Evolutionary conservation across 1,140 invertebrate species (phyloP), one percentile per base, ranked within the genome.

Genomic region (Oncopodura yosiiana): DNA sequence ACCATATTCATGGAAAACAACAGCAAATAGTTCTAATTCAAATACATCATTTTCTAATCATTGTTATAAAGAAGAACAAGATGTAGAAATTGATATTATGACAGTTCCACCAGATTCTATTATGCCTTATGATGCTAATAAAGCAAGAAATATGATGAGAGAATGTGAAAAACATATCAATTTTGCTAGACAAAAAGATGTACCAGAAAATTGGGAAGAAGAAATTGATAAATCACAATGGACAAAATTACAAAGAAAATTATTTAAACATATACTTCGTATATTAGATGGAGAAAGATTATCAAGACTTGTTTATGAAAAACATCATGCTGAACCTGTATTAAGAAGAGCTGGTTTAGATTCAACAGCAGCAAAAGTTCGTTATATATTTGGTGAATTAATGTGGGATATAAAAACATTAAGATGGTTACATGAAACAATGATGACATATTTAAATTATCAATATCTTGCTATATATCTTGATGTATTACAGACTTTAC

Each of bases 401-500:
- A 69, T 71, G 6, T 86, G 86, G 85, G 81, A 89, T 61, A 66
- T 75, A 8, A 78, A 78, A 41, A 67, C 86, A 12, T 75, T 78
- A 3, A 82, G 87, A 57, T 92, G 88, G 88, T 69, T 92, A 30
- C 87, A 92, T 66, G 70, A 73, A 38, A 68, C 83, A 9, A 67
- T 92, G 4, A 73, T 87, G 50, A 84, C 89, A 38, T 71, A 81
- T 64, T 69, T 88, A 9, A 70, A 68, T 58, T 70, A 76, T 8
- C 71, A 76, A n/a, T 81, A 84, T 66, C 70, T 90, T 48, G 75
- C 78, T 3, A 78, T 78, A 16, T 92, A 91, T 69, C 68, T 91
- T 2, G 87, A 91, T 66, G 81, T 88, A 30, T 67, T 92, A 48
- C 77, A 88, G 73, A 83, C 81, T 1, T 67, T 90, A 2, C 80